Conservation (phyloP, 2,113 vertebrate species). For the Acanthochromis polyacanthus region DNA sequence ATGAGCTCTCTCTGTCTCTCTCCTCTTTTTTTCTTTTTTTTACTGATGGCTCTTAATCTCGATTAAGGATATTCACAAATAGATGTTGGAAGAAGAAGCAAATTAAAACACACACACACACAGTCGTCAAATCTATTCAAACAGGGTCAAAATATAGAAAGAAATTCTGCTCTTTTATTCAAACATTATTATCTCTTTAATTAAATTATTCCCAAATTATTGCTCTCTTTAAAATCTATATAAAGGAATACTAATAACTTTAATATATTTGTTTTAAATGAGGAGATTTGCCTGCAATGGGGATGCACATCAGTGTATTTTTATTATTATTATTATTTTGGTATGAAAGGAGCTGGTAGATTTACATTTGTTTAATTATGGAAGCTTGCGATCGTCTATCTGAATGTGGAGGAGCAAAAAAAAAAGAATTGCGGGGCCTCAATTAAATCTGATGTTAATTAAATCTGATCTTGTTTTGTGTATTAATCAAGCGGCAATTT, state of each 20-base stretch:
- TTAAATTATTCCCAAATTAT: slow-evolving; percentile 84
- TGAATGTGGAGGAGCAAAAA: slow-evolving; percentile 57
- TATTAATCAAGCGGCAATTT: slow-evolving; percentile 87
- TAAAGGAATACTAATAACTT: slow-evolving; percentile 83
- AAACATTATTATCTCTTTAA: slow-evolving; percentile 82
- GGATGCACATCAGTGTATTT: slow-evolving; percentile 71
- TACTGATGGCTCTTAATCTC: slow-evolving; percentile 76
- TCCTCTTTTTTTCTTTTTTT: neutral
- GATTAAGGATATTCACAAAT: slow-evolving; percentile 77
- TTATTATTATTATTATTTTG: slow-evolving; percentile 1
- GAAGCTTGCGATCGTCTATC: slow-evolving; percentile 77
- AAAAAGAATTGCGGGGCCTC: slow-evolving; percentile 82
- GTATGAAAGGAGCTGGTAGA: slow-evolving; percentile 73
- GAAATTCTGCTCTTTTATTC: slow-evolving; percentile 66
- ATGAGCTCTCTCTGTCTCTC: slow-evolving; percentile 62
- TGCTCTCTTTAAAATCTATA: slow-evolving; percentile 74
- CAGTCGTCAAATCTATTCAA: slow-evolving; percentile 73
- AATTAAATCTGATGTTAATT: slow-evolving; percentile 90
- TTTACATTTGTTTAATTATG: slow-evolving; percentile 84
- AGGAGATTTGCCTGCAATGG: slow-evolving; percentile 78
- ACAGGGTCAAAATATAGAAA: slow-evolving; percentile 66
- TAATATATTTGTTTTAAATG: slow-evolving; percentile 81
- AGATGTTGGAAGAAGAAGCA: slow-evolving; percentile 68
- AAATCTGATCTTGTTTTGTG: slow-evolving; percentile 90
- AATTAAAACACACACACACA: slow-evolving; percentile 67